These are phyloP conservation scores for Odontomachus brunneus DNA, from an alignment of 1,140 invertebrate genomes.

Conservation along the genomic window DNA sequence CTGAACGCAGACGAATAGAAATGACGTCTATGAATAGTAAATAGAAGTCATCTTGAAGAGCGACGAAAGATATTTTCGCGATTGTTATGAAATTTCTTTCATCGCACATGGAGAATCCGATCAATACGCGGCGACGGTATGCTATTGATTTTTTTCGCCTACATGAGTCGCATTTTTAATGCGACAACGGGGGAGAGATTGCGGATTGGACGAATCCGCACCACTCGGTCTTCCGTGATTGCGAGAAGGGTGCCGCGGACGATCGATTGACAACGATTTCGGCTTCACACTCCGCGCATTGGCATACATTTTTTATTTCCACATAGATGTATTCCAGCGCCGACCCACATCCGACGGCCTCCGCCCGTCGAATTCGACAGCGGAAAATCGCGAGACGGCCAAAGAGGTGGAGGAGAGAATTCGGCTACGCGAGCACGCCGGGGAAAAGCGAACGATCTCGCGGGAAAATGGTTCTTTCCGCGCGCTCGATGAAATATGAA, in stretches of 20 bases:
- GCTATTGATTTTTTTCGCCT: not conserved
- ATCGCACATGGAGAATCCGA: no score
- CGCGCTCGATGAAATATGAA: slow-evolving; percentile 45
- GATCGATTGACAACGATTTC: slow-evolving; percentile 52
- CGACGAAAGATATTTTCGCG: not conserved
- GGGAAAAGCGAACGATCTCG: slow-evolving; percentile 32
- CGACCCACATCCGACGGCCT: not conserved
- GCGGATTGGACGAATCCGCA: slow-evolving; percentile 23
- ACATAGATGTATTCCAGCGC: slow-evolving; percentile 35
- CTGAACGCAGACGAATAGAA: no score
- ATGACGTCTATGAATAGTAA: no score
- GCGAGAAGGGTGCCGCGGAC: slow-evolving; percentile 6
- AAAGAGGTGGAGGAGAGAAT: slow-evolving; percentile 22
- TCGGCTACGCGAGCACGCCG: not conserved
- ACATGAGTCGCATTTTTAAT: slow-evolving; percentile 24
- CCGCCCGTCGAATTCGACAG: slow-evolving; percentile 3
- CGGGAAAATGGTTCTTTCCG: slow-evolving; percentile 53
- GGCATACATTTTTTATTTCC: slow-evolving; percentile 57
- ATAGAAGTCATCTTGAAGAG: no score
- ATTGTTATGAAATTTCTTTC: not conserved
- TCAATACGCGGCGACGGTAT: no score
- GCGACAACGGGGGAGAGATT: slow-evolving; percentile 16
- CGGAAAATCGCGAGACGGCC: slow-evolving; percentile 35
- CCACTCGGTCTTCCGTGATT: slow-evolving; percentile 8
- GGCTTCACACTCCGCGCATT: slow-evolving; percentile 26